Evolutionary conservation across 2,113 vertebrate genomes (phyloP).

Genomic region (Semnopithecus entellus): DNA sequence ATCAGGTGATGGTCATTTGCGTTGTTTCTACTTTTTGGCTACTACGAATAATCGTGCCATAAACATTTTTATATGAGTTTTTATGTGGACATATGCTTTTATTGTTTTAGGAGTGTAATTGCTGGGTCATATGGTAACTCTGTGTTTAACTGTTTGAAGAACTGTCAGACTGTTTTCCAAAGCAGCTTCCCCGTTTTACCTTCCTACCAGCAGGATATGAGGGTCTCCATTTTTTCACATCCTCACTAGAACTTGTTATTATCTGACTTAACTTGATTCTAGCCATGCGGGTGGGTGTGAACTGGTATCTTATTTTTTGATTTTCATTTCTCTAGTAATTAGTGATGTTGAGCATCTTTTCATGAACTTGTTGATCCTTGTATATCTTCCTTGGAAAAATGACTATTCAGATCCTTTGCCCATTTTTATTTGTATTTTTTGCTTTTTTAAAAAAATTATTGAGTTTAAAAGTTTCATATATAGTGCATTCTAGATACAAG

Average conservation of each 20-base stretch:
- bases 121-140: neutral
- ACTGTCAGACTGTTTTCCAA: neutral
- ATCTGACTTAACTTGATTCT: neutral
- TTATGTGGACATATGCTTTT: neutral
- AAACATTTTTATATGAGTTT: neutral
- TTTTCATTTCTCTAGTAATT: neutral
- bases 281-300: neutral
- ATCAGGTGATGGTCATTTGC: neutral
- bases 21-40: conserved; percentile 7
- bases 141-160: neutral
- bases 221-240: neutral
- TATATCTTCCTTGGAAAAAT: neutral
- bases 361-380: neutral
- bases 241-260: neutral
- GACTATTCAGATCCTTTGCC: neutral
- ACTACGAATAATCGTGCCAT: conserved; percentile 13
- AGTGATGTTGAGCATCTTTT: neutral
- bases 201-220: neutral
- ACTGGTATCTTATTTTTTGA: neutral
- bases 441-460: neutral
- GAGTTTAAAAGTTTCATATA: neutral
- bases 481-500: neutral
- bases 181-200: neutral
- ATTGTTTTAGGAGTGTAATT: neutral
- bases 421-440: neutral